A percentile compares a stretch with the other conserved stretches of the same genome.
Evolutionary conservation across 92 coral and sea anemone genomes (phyloP).

Genomic region (Epizoanthus scotinus): DNA sequence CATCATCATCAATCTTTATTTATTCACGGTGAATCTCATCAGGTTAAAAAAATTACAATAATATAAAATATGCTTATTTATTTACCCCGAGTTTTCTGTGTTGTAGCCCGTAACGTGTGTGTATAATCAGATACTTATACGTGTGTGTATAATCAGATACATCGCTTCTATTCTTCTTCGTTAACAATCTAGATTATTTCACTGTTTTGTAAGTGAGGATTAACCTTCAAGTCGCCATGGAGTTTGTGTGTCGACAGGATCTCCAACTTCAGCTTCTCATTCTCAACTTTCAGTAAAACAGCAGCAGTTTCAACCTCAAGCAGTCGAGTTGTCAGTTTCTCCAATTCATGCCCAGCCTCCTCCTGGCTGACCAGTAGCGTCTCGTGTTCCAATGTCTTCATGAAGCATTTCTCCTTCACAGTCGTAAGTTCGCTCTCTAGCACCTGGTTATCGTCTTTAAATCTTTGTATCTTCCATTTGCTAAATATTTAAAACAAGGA

Average conservation of each 20-base stretch:
- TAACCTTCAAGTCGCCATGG: conserved; percentile 48
- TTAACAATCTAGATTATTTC: no score
- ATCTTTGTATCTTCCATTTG: conserved; percentile 33
- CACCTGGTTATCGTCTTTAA: conserved; percentile 39
- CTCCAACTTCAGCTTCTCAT: conserved; percentile 51
- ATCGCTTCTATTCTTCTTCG: no score
- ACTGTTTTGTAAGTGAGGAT: not conserved
- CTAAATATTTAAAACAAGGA: not conserved
- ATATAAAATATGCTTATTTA: no score
- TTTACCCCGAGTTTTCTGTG: no score
- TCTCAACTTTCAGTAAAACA: conserved; percentile 42
- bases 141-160: no score
- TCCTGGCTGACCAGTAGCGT: conserved; percentile 37
- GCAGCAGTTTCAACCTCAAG: conserved; percentile 47
- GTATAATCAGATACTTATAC: no score
- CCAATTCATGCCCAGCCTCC: conserved; percentile 40
- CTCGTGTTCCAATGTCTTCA: conserved; percentile 29
- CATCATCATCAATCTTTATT: no score
- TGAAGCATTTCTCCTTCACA: conserved; percentile 24
- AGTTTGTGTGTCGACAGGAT: conserved; percentile 41
- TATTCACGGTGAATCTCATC: no score
- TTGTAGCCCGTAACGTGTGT: no score
- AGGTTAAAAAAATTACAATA: no score
- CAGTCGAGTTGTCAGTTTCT: conserved; percentile 30
- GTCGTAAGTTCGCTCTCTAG: conserved; percentile 44